Evolutionary conservation across 2,113 vertebrate species (phyloP).

Genomic region (Leptosomus discolor): DNA sequence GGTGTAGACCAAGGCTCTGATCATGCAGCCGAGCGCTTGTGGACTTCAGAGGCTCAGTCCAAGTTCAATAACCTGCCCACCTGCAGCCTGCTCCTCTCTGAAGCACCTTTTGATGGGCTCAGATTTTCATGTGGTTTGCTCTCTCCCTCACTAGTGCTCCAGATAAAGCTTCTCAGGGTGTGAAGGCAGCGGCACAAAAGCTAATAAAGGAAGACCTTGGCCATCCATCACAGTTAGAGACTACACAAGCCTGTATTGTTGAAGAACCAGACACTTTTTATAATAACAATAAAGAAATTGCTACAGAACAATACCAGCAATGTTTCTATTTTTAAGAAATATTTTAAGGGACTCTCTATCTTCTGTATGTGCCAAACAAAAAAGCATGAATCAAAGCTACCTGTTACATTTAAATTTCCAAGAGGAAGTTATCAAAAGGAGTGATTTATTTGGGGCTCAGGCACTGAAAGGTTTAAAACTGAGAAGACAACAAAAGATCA

Average conservation of each 20-base stretch:
- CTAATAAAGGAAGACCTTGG: not conserved
- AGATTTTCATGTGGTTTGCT: rapidly evolving
- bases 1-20: not conserved
- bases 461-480: not conserved
- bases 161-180: not conserved
- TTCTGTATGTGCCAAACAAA: not conserved
- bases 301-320: not conserved
- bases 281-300: not conserved
- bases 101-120: not conserved
- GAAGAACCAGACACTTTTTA: not conserved
- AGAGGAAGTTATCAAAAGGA: not conserved
- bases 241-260: not conserved
- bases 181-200: not conserved
- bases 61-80: not conserved
- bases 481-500: not conserved
- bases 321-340: not conserved
- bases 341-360: not conserved
- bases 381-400: not conserved
- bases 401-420: not conserved
- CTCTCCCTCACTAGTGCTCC: not conserved
- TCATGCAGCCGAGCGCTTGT: rapidly evolving
- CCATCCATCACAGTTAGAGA: not conserved
- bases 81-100: not conserved
- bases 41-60: not conserved
- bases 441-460: not conserved